phyloP scores from a whole-genome alignment of 2,888 invertebrate genomes.

The Diarsia mendica region DNA sequence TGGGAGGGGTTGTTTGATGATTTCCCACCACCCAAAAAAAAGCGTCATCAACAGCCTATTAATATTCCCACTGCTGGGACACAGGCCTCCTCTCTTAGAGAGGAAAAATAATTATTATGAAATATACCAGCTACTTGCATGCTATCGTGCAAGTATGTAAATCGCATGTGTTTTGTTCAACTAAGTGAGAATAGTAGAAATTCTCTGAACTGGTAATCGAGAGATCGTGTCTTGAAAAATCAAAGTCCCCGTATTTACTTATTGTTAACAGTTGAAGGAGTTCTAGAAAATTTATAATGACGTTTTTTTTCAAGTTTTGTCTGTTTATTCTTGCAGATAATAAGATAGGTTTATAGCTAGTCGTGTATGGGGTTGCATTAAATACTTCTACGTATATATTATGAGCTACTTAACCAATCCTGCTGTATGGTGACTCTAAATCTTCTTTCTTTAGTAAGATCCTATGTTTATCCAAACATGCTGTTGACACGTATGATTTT shows the following conservation, averaged over 20 bases:
- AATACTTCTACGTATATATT: too few species aligned
- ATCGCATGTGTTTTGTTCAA: neutral
- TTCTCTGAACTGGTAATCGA: neutral
- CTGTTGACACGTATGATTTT: neutral
- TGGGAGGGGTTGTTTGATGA: too few species aligned
- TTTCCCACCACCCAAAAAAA: too few species aligned
- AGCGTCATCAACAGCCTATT: too few species aligned
- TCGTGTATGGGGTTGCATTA: neutral
- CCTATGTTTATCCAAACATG: neutral
- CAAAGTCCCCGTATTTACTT: neutral
- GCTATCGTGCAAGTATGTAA: neutral
- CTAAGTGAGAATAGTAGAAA: neutral
- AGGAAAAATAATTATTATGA: too few species aligned
- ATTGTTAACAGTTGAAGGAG: conserved; percentile 27
- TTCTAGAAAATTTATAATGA: conserved; percentile 18
- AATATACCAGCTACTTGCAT: neutral
- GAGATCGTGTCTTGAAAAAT: neutral
- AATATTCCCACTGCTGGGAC: too few species aligned
- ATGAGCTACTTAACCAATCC: too few species aligned
- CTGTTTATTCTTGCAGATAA: conserved; percentile 15
- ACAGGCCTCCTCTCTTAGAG: too few species aligned
- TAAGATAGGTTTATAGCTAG: neutral
- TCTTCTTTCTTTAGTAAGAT: neutral
- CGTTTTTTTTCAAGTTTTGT: conserved; percentile 14
- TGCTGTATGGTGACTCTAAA: too few species aligned